Base-by-base conservation (phyloP, 64 coral and sea anemone genomes). In the Dendronephthya gigantea region DNA sequence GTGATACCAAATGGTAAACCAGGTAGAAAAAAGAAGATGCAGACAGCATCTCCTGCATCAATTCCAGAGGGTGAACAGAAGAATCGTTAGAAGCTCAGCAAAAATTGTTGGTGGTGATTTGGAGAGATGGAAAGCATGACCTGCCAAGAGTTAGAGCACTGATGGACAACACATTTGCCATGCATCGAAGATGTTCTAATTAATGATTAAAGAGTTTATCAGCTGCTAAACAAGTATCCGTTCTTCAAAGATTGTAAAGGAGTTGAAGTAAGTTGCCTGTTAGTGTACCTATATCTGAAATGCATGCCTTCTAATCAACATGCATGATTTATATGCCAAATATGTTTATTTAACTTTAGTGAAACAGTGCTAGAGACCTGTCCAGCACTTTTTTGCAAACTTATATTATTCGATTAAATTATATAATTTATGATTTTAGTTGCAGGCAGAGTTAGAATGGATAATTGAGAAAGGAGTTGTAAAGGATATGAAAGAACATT, bases 261-360 rank as follows among this genome's bases (percentile, higher is more conserved):
- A 16, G 79, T 58, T 83, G 75, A 88, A 79, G 86, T 39, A 88
- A 62, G 55, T n/a, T n/a, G n/a, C n/a, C n/a, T n/a, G n/a, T n/a
- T n/a, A n/a, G n/a, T n/a, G n/a, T n/a, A n/a, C n/a, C n/a, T n/a
- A n/a, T n/a, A n/a, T n/a, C n/a, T n/a, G n/a, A n/a, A n/a, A n/a
- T n/a, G n/a, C n/a, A n/a, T n/a, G n/a, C n/a, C n/a, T n/a, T n/a
- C n/a, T n/a, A n/a, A n/a, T n/a, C n/a, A n/a, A n/a, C n/a, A n/a
- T n/a, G n/a, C n/a, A n/a, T n/a, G n/a, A n/a, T n/a, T n/a, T n/a
- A n/a, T n/a, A n/a, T n/a, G n/a, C n/a, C n/a, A n/a, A n/a, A n/a
- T n/a, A n/a, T n/a, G n/a, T n/a, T n/a, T n/a, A n/a, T n/a, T n/a
- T n/a, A n/a, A n/a, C n/a, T 45, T 45, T 11, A 45, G 11, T 45